A percentile compares a stretch with the other conserved stretches of the same genome.
phyloP scores from a whole-genome alignment of 2,888 invertebrate species.

The Habrosyne pyritoides region DNA sequence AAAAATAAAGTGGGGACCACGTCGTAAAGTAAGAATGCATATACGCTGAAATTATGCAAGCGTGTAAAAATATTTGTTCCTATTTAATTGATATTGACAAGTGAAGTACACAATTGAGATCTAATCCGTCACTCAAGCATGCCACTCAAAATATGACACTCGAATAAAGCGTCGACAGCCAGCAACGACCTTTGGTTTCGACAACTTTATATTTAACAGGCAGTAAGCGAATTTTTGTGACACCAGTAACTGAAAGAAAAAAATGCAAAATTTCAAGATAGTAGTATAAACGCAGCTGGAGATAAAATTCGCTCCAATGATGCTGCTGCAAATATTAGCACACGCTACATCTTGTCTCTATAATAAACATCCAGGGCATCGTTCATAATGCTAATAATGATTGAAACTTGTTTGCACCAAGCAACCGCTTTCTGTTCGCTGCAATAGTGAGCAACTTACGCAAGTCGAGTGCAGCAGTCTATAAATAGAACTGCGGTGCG shows the following conservation, averaged over 20 bases:
- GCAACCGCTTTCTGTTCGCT: slow-evolving; percentile 28
- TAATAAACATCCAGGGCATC: background rate
- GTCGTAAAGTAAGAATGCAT: background rate
- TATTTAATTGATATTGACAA: no score
- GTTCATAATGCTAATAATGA: background rate
- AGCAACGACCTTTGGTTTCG: no score
- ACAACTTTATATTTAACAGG: no score
- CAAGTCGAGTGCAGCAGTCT: slow-evolving; percentile 20
- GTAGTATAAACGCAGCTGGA: background rate
- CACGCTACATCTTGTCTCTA: background rate
- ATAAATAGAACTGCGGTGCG: slow-evolving; percentile 25
- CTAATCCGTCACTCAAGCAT: no score
- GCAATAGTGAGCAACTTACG: slow-evolving; percentile 21
- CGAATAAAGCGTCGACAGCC: no score
- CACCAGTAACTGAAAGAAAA: background rate
- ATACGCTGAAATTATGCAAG: background rate
- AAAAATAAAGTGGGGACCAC: background rate
- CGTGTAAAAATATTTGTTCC: background rate
- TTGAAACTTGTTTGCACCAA: slow-evolving; percentile 27
- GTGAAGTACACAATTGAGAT: no score
- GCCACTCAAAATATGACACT: background rate
- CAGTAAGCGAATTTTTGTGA: no score
- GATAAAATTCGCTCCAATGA: background rate
- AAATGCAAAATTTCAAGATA: background rate
- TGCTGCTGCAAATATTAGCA: background rate